Evolutionary conservation across 1,140 invertebrate genomes (phyloP), one percentile per base, ranked within the genome.

Genomic region (Triops longicaudatus): DNA sequence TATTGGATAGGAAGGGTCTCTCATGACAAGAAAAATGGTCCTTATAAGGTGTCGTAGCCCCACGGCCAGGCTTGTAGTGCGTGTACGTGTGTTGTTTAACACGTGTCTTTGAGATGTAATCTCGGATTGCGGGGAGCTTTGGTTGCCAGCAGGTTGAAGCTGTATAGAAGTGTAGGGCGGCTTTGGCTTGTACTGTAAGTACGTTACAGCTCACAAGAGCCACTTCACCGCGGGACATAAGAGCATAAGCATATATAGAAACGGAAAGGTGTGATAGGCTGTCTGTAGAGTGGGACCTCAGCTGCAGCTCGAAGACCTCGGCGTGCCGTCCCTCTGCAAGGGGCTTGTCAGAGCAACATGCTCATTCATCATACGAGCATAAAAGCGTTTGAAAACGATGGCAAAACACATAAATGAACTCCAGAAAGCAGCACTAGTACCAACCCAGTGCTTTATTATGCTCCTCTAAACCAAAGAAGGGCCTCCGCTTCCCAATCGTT

Each of bases 101-200:
- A 63, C 50, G 50, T 63, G 50, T 63, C 50, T 22, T 63, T 63
- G 50, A 17, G 50, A 63, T 63, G 50, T 63, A 63, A 63, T 63
- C 50, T 63, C 17, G 50, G 22, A 22, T 63, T 63, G 50, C 50
- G 50, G 50, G 50, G 50, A 63, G 50, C 50, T 63, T 63, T 22
- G 50, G 17, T 63, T 63, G 50, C 50, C 50, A 63, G 50, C 50
- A 63, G 50, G 17, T n/a, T 17, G 50, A 17, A 63, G 50, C 22
- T 63, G 22, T 63, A 17, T 9, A 63, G 50, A 6, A n/a, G 50
- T 17, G 50, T 22, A 14, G 9, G 17, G 50, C 50, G 50, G n/a
- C 50, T 63, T 22, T 22, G 50, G 22, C 10, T 17, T 63, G 6
- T 37, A 37, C 2, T 37, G 31, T 37, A 37, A 37, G 31, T 37